Conservation (phyloP, 2,797 vertebrate genomes). For the Fundulus diaphanus region DNA sequence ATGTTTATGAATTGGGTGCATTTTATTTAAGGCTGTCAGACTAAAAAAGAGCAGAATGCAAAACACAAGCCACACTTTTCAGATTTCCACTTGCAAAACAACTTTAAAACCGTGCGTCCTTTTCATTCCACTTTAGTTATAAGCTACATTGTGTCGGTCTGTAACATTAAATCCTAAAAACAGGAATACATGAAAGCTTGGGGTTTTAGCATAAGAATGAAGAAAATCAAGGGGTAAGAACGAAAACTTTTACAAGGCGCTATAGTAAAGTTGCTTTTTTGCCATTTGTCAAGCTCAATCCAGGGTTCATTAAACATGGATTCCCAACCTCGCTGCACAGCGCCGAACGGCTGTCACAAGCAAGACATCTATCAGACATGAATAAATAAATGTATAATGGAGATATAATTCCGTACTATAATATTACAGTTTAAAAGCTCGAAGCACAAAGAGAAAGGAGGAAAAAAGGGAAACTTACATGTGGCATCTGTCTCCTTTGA, state of each 20-base stretch:
- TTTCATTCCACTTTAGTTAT: neutral
- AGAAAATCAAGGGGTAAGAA: neutral
- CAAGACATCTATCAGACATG: neutral
- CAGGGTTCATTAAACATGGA: neutral
- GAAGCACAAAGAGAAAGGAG: neutral
- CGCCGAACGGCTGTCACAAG: neutral
- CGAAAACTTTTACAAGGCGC: too few relatives aligned
- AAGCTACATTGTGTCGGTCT: neutral
- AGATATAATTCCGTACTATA: too few relatives aligned
- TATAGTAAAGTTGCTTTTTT: neutral
- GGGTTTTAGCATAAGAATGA: too few relatives aligned
- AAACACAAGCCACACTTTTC: too few relatives aligned
- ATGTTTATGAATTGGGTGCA: too few relatives aligned
- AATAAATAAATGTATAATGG: neutral
- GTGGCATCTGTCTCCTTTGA: constrained; percentile 97
- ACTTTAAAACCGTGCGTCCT: too few relatives aligned
- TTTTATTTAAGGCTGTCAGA: too few relatives aligned
- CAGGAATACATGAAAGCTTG: neutral
- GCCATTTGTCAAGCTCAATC: neutral
- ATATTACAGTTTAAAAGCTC: neutral
- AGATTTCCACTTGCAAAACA: too few relatives aligned
- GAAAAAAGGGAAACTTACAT: constrained; percentile 84
- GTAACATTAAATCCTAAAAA: neutral
- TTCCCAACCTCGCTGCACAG: neutral
- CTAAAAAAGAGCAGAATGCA: too few relatives aligned